phyloP scores from a whole-genome alignment of 2,113 vertebrate genomes.

The Chelonoidis abingdonii region DNA sequence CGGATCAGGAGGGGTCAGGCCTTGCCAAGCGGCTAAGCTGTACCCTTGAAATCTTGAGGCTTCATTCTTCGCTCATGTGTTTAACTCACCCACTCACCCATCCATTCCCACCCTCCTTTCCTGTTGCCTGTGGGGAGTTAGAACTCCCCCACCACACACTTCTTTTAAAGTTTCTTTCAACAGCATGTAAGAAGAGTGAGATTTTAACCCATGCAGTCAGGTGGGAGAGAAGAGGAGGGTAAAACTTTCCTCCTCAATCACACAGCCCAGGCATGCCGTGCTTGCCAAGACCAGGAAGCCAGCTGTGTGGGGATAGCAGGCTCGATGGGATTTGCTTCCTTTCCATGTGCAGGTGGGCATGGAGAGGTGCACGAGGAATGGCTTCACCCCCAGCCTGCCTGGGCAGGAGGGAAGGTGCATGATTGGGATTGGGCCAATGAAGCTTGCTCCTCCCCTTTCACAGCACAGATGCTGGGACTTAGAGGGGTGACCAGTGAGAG shows the following conservation, averaged over 20 bases:
- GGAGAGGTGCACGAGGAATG: accelerated
- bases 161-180: background rate
- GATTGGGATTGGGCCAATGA: background rate
- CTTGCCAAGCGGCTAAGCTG: conserved; percentile 6
- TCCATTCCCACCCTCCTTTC: too few relatives aligned
- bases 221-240: background rate
- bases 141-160: background rate
- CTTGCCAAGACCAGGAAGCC: background rate
- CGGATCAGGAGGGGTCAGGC: conserved; percentile 34
- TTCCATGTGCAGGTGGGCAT: background rate
- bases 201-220: background rate
- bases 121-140: background rate
- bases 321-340: accelerated
- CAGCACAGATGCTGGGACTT: accelerated
- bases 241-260: background rate
- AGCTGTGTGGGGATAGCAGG: background rate
- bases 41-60: conserved; percentile 27
- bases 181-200: background rate
- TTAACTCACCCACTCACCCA: background rate
- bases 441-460: background rate
- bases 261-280: background rate
- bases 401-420: background rate
- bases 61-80: accelerated
- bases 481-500: accelerated
- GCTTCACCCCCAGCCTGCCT: background rate